These are phyloP conservation scores for Megamerina dolium DNA, from an alignment of 2,888 invertebrate genomes.

Conservation along the genomic window DNA sequence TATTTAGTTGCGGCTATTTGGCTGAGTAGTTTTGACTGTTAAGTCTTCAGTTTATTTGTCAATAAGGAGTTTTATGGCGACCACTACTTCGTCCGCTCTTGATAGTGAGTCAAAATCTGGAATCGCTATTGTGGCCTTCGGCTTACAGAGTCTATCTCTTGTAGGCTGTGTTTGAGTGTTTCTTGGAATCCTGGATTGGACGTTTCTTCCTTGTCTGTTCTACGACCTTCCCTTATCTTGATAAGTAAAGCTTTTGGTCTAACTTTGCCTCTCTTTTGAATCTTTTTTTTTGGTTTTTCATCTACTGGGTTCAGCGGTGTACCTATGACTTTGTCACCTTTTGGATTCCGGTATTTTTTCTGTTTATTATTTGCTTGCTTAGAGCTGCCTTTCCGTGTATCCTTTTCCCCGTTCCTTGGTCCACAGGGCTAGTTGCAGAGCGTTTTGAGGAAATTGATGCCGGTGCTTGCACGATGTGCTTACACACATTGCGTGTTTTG, in stretches of 20 bases:
- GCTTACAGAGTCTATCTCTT: neutral
- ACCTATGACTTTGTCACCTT: neutral
- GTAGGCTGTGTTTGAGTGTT: neutral
- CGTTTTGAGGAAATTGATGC: neutral
- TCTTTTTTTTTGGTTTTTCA: neutral
- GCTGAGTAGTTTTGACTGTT: too few species aligned
- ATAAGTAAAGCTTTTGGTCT: neutral
- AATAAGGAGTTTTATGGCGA: too few species aligned
- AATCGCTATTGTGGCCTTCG: neutral
- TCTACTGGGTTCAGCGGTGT: neutral
- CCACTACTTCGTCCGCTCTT: neutral
- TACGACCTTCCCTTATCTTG: neutral
- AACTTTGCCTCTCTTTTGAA: neutral
- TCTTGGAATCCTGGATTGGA: neutral
- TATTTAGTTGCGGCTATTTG: neutral
- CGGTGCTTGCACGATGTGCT: neutral
- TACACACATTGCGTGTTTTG: neutral
- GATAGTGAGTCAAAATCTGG: neutral
- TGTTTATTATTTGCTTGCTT: neutral
- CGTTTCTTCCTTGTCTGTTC: neutral
- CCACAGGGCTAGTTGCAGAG: neutral
- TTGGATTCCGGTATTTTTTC: neutral
- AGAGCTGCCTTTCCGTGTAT: neutral
- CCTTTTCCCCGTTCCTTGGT: neutral
- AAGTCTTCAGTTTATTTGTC: too few species aligned